Evolutionary conservation across 2,888 invertebrate species (phyloP).

Genomic region (Stegana nigrithorax): DNA sequence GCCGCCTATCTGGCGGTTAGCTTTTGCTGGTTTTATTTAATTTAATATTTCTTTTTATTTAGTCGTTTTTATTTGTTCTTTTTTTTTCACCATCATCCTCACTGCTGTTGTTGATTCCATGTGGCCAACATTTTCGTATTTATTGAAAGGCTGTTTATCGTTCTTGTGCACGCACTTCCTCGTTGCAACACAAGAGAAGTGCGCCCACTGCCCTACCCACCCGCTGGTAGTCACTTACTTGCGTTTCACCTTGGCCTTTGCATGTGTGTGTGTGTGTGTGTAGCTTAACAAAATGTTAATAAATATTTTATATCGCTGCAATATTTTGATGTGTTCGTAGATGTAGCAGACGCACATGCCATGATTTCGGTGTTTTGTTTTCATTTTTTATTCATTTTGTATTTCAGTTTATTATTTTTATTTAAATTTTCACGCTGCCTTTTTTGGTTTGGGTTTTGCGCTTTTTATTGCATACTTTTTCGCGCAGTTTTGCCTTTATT

Average conservation of each 20-base stretch:
- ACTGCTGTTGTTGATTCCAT: too few species aligned
- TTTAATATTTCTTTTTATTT: too few species aligned
- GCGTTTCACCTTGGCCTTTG: too few species aligned
- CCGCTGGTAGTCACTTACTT: too few species aligned
- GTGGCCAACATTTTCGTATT: neutral
- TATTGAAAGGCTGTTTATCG: neutral
- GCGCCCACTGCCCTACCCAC: neutral
- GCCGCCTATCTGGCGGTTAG: neutral
- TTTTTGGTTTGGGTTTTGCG: neutral
- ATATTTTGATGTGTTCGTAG: slow-evolving; percentile 7
- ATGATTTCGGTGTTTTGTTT: neutral
- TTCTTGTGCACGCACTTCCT: too few species aligned
- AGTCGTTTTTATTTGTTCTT: too few species aligned
- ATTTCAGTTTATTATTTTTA: too few species aligned
- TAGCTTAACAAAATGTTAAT: slow-evolving; percentile 9
- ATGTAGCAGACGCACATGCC: slow-evolving; percentile 4
- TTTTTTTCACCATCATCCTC: neutral
- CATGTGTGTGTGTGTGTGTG: neutral
- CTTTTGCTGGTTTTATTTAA: too few species aligned
- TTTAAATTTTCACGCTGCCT: neutral
- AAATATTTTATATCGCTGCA: slow-evolving; percentile 18
- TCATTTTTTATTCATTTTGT: neutral
- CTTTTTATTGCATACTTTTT: neutral
- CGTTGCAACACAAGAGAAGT: neutral
- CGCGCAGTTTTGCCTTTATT: too few species aligned